phyloP scores from a whole-genome alignment of 2,797 vertebrate species.

The Chelon auratus region DNA sequence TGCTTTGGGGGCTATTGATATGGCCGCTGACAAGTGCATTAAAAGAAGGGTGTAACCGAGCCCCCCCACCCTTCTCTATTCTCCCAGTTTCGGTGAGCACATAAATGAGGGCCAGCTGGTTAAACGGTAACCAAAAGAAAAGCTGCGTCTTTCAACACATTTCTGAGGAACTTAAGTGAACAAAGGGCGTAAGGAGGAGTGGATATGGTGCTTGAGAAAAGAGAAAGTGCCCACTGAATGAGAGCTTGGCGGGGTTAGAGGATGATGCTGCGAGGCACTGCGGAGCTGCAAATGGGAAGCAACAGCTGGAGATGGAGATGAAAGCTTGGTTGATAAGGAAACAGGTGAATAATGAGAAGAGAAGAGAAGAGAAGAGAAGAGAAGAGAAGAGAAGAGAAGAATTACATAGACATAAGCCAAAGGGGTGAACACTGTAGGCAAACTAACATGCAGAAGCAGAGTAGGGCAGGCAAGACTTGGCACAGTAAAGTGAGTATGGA shows the following conservation, averaged over 20 bases:
- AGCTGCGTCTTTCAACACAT: conserved; percentile 13
- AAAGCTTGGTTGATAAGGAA: conserved; percentile 50
- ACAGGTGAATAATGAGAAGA: conserved; percentile 30
- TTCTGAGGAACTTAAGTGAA: neutral
- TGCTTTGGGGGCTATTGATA: conserved; percentile 66
- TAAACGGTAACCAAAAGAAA: conserved; percentile 23
- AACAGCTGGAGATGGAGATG: conserved; percentile 33
- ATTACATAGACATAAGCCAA: conserved; percentile 16
- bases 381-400: conserved; percentile 11
- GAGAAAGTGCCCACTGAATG: conserved; percentile 18
- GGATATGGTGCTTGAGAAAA: neutral
- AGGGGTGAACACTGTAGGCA: conserved; percentile 18
- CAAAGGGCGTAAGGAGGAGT: neutral
- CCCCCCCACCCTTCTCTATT: conserved; percentile 1
- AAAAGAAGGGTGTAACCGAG: conserved; percentile 17
- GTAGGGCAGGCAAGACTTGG: conserved; percentile 21
- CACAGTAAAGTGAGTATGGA: conserved; percentile 35
- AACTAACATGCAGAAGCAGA: conserved; percentile 35
- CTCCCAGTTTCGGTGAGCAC: conserved; percentile 9
- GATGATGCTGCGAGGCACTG: conserved; percentile 31
- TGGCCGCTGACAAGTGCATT: conserved; percentile 60
- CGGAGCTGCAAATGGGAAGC: conserved; percentile 33
- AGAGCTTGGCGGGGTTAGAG: conserved; percentile 23
- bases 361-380: conserved; percentile 2
- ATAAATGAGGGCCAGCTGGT: conserved; percentile 21